Evolutionary conservation across 2,113 vertebrate genomes (phyloP).

Genomic region (Corythaeola cristata): DNA sequence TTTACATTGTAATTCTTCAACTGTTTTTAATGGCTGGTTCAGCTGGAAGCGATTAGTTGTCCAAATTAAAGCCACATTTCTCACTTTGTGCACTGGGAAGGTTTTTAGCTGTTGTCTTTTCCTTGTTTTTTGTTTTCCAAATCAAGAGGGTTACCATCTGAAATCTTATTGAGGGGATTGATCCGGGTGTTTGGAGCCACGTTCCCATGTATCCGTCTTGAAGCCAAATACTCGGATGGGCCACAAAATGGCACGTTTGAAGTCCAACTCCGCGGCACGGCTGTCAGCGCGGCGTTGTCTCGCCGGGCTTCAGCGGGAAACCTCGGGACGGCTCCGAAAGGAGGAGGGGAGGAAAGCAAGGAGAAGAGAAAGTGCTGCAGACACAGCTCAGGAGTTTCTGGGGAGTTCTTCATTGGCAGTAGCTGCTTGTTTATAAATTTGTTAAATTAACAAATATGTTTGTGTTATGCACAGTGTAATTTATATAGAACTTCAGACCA

Average conservation of each 20-base stretch:
- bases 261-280: not conserved
- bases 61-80: constrained; percentile 70
- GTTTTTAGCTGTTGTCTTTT: not conserved
- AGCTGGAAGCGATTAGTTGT: constrained; percentile 67
- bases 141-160: not conserved
- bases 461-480: accelerated
- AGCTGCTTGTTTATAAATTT: not conserved
- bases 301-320: not conserved
- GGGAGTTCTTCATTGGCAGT: not conserved
- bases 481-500: not conserved
- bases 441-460: not conserved
- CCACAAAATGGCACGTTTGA: not conserved
- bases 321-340: accelerated
- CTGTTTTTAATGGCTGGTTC: constrained; percentile 63
- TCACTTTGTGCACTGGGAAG: not conserved
- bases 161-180: not conserved
- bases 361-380: not conserved
- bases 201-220: accelerated
- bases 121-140: constrained; percentile 21
- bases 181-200: accelerated
- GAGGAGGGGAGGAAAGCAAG: not conserved
- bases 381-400: not conserved
- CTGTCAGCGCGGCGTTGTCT: not conserved
- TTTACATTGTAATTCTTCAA: constrained; percentile 70
- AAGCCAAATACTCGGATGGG: not conserved